A percentile compares a stretch with the other conserved stretches of the same genome.
Evolutionary conservation across 2,113 vertebrate species (phyloP).

Genomic region (Callaeas wilsoni): DNA sequence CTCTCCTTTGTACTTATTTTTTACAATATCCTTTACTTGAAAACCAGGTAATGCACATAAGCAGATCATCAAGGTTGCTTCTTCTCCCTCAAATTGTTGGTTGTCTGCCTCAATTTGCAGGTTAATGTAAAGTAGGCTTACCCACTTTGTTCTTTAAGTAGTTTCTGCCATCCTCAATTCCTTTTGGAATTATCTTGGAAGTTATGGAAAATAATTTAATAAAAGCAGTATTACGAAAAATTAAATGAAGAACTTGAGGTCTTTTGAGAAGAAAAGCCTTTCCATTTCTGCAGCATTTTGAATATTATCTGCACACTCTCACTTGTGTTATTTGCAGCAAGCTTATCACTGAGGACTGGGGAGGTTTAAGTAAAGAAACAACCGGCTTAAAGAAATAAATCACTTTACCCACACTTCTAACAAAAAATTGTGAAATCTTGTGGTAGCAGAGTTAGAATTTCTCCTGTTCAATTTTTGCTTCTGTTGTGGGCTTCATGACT

Average conservation of each 20-base stretch:
- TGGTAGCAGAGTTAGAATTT: not conserved
- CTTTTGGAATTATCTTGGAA: conserved; percentile 28
- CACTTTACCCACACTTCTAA: not conserved
- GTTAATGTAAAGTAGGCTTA: not conserved
- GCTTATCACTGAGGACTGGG: not conserved
- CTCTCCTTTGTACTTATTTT: not conserved
- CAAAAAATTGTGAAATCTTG: not conserved
- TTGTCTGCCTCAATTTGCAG: conserved; percentile 4
- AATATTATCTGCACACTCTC: not conserved
- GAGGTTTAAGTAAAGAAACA: conserved; percentile 33
- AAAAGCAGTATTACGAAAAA: not conserved
- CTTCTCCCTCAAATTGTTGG: not conserved
- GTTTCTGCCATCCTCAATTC: not conserved
- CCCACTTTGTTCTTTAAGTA: conserved; percentile 1
- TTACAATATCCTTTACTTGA: not conserved
- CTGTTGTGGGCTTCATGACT: not conserved
- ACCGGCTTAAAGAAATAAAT: conserved; percentile 5
- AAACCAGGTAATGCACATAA: not conserved
- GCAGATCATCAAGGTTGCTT: not conserved
- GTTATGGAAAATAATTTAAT: conserved; percentile 5
- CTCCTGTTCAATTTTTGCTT: not conserved
- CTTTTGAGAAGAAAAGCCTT: conserved; percentile 21
- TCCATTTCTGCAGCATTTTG: not conserved
- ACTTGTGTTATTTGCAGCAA: conserved; percentile 1
- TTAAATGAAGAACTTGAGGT: not conserved